A percentile compares a stretch with the other conserved stretches of the same genome.
Evolutionary conservation across 92 coral and sea anemone genomes (phyloP).

Genomic region (Epizoanthus ramosus): DNA sequence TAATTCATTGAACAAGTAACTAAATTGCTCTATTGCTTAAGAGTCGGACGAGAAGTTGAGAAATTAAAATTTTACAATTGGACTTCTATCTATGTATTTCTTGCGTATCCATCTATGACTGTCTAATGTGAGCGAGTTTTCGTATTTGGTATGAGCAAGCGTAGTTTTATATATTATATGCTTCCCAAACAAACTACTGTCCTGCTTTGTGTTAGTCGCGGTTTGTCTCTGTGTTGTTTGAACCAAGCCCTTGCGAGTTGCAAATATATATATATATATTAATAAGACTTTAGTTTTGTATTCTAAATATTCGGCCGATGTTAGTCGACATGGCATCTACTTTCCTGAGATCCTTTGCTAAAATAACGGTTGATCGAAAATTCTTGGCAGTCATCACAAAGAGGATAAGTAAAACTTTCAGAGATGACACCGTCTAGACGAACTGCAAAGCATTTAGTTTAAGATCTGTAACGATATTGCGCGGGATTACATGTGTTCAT

Average conservation of each 20-base stretch:
- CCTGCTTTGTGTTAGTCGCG: background rate
- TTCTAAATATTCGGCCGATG: background rate
- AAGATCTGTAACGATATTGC: too few relatives aligned
- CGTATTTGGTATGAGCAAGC: background rate
- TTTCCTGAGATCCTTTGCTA: background rate
- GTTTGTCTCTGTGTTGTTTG: background rate
- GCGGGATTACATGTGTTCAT: too few relatives aligned
- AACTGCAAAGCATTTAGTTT: too few relatives aligned
- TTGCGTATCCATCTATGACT: constrained; percentile 13
- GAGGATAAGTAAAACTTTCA: background rate
- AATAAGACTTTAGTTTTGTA: background rate
- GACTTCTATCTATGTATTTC: constrained; percentile 41
- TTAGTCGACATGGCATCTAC: background rate
- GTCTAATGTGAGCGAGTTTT: constrained; percentile 20
- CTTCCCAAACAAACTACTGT: background rate
- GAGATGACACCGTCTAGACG: background rate
- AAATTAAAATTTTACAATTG: constrained; percentile 49
- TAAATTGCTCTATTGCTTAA: constrained; percentile 27
- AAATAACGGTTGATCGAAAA: background rate
- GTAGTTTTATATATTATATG: constrained; percentile 4
- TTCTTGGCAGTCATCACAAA: background rate
- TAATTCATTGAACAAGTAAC: constrained; percentile 44
- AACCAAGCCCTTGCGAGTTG: constrained; percentile 11
- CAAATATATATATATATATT: background rate
- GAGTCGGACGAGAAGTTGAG: constrained; percentile 41